phyloP scores from a whole-genome alignment of 2,797 vertebrate genomes.

The Malacoraja senta region DNA sequence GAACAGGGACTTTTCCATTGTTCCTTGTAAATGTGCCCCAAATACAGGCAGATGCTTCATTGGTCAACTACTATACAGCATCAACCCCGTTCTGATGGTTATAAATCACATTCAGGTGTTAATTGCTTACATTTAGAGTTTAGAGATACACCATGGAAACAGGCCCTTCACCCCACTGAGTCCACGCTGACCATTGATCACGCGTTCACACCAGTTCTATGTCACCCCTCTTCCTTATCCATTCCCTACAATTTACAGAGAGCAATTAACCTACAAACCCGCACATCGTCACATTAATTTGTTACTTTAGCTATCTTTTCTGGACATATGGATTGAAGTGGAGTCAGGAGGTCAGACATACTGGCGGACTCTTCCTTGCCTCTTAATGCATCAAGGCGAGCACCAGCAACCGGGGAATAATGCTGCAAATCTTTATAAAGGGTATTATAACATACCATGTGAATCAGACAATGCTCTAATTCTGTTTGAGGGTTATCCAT shows the following conservation, averaged over 20 bases:
- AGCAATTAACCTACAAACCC: too few relatives aligned
- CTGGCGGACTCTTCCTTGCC: background rate
- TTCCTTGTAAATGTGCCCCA: background rate
- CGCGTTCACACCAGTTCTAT: too few relatives aligned
- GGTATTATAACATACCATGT: background rate
- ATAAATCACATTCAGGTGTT: background rate
- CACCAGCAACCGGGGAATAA: background rate
- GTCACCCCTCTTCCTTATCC: too few relatives aligned
- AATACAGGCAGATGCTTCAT: background rate
- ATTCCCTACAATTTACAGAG: too few relatives aligned
- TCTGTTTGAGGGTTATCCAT: background rate
- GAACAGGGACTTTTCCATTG: background rate
- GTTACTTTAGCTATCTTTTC: too few relatives aligned
- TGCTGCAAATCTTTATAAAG: background rate
- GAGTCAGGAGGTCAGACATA: background rate
- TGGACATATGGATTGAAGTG: background rate
- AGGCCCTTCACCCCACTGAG: too few relatives aligned
- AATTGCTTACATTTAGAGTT: background rate
- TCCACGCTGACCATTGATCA: too few relatives aligned
- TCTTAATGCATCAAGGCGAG: background rate
- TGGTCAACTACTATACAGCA: background rate
- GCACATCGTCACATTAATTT: background rate
- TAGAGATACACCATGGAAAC: too few relatives aligned
- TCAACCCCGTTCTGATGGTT: background rate
- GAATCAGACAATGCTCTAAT: background rate